Conservation (phyloP, 2,797 vertebrate genomes). For the Molossus molossus region DNA sequence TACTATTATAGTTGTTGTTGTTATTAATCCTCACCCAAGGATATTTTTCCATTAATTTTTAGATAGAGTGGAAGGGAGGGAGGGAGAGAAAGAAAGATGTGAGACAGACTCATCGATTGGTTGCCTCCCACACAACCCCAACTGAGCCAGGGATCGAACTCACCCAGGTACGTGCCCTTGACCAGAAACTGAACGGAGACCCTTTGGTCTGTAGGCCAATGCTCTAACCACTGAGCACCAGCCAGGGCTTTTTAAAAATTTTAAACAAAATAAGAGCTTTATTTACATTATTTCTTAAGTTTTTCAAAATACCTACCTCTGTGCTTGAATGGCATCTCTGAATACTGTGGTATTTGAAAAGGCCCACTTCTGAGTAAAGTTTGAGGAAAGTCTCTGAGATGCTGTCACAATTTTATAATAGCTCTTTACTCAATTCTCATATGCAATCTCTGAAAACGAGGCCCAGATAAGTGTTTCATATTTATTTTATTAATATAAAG, state of each 20-base stretch:
- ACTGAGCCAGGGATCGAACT: too few relatives aligned
- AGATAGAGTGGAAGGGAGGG: too few relatives aligned
- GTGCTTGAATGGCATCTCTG: neutral
- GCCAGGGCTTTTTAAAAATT: neutral
- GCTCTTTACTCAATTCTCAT: neutral
- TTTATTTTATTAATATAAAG: neutral
- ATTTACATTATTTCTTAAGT: neutral
- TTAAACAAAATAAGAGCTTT: neutral
- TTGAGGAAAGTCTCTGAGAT: neutral
- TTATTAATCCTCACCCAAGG: too few relatives aligned
- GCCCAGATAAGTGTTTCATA: neutral
- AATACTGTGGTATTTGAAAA: neutral
- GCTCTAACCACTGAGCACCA: too few relatives aligned
- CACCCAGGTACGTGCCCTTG: too few relatives aligned
- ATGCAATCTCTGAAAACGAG: neutral
- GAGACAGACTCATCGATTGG: too few relatives aligned
- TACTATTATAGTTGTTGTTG: too few relatives aligned
- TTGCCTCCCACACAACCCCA: too few relatives aligned
- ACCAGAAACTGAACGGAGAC: too few relatives aligned
- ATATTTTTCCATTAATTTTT: too few relatives aligned
- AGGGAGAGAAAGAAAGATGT: too few relatives aligned
- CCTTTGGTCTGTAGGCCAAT: too few relatives aligned
- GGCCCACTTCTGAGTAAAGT: neutral
- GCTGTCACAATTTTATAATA: neutral
- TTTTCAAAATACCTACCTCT: neutral